Base-by-base conservation (phyloP, 2,113 vertebrate genomes). In the Dissostichus mawsoni region DNA sequence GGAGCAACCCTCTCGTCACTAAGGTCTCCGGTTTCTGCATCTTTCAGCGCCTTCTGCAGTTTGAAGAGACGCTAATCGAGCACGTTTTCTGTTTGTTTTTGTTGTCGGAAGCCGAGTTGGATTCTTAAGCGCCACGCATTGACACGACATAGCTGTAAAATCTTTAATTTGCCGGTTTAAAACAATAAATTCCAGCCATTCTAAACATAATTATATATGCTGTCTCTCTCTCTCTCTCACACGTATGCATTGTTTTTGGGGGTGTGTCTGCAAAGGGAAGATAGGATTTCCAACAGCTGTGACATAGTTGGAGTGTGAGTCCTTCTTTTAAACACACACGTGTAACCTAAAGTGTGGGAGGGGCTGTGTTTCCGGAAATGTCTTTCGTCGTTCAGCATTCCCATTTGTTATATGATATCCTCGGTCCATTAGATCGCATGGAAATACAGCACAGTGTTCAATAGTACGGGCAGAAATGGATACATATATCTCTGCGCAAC, bases 251-350 rank as follows among this genome's bases (percentile, higher is more conserved):
- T 81, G 29, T 69, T 17, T 29, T 16, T 0, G 50, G 41, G 74
- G 79, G 84, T 74, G 84, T 69, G 84, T 76, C 71, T 64, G 66
- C 1, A 50, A 16, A 36, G 69, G 65, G 53, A 76, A 56, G 58
- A 65, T 58, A 77, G 55, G 73, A 78, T 81, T 84, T 80, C 56
- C 74, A 61, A 77, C 81, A 86, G 81, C 78, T 84, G 81, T 59
- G 57, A 51, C 85, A 81, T 77, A 83, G 36, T 71, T 82, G 55
- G 16, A 67, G 20, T 18, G 61, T 68, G 70, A 76, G 65, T 80
- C 65, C 11, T 0, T 13, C 45, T 29, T 69, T 62, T 33, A 61
- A 33, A 36, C 61, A 17, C 3, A 33, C 16, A 0, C 20, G 47
- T 14, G 47, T 12, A 13, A 48, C 47, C 13, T 13, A 48, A 48